phyloP scores from a whole-genome alignment of 35 echinoderm and acorn worm genomes.

The Eucidaris tribuloides region DNA sequence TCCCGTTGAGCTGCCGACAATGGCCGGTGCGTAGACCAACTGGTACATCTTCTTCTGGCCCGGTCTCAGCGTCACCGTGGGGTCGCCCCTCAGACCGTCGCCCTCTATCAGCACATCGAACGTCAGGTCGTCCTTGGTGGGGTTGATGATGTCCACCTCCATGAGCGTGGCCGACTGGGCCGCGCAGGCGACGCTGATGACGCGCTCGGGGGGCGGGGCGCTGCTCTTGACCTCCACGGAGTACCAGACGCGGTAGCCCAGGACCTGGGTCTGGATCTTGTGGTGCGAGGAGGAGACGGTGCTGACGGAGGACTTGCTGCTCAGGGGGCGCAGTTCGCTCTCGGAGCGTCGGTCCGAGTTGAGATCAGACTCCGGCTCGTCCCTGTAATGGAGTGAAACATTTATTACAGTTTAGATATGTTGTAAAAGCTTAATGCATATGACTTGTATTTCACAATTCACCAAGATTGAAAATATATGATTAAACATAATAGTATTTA shows the following conservation, averaged over 20 bases:
- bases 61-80: constrained; percentile 50
- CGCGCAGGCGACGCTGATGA: constrained; percentile 63
- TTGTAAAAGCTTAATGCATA: too few species aligned
- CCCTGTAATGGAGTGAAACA: constrained; percentile 2
- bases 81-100: constrained; percentile 63
- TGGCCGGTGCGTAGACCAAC: constrained; percentile 76
- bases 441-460: too few species aligned
- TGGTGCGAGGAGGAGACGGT: constrained; percentile 12
- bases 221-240: constrained; percentile 71
- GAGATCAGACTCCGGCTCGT: constrained; percentile 26
- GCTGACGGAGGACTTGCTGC: constrained; percentile 48
- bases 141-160: constrained; percentile 92
- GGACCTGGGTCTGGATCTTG: constrained; percentile 10
- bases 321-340: constrained; percentile 27
- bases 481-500: too few species aligned
- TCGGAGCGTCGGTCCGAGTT: constrained; percentile 9
- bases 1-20: constrained; percentile 70
- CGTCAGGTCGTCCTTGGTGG: constrained; percentile 55
- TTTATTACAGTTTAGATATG: too few species aligned
- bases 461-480: too few species aligned
- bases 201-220: constrained; percentile 51
- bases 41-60: constrained; percentile 88
- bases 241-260: constrained; percentile 92
- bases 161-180: constrained; percentile 93
- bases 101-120: constrained; percentile 84